Evolutionary conservation across 2,888 invertebrate species (phyloP), one percentile per base, ranked within the genome.

Genomic region (Dasysyrphus tricinctus): DNA sequence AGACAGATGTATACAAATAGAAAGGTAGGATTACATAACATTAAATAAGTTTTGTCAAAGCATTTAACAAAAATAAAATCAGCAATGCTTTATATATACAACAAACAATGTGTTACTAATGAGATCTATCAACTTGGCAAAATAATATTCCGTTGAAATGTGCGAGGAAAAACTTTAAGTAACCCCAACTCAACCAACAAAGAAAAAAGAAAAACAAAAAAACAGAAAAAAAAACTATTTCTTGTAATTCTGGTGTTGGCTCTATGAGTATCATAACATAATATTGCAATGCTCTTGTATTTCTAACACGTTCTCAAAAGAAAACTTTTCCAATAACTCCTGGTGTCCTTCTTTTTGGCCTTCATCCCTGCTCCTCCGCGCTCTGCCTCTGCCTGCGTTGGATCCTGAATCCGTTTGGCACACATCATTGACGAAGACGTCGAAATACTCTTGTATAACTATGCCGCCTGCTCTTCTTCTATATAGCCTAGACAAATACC

Each of bases 291-390:
- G 75, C 70, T 86, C 78, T 49, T 79, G 86, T 86, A 86, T 81
- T 86, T 81, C 86, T 79, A 82, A 81, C 86, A 86, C 86, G 86
- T 86, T 86, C 74, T 78, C 82, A 86, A 86, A 81, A 67, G 86
- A 86, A 86, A 86, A 86, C 86, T 86, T 86, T 86, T 86, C 86
- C 86, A 86, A 86, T 86, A 86, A 86, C 86, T 86, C 79, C 82
- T 82, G 82, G 78, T 86, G 86, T 86, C 86, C 86, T 86, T 70
- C 81, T 86, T 81, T 81, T 74, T 42, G 81, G 74, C 63, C 67
- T 32, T 47, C 39, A 61, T 59, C 11, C 39, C 29, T 24, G 51
- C 11, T 44, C 42, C 56, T 12, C 54, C 14, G 5, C 24, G 3
- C 1, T 12, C 4, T 3, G 16, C 11, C 7, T 56, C 19, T 44